Base-by-base conservation (phyloP, 2,888 invertebrate species). In the Tyria jacobaeae region DNA sequence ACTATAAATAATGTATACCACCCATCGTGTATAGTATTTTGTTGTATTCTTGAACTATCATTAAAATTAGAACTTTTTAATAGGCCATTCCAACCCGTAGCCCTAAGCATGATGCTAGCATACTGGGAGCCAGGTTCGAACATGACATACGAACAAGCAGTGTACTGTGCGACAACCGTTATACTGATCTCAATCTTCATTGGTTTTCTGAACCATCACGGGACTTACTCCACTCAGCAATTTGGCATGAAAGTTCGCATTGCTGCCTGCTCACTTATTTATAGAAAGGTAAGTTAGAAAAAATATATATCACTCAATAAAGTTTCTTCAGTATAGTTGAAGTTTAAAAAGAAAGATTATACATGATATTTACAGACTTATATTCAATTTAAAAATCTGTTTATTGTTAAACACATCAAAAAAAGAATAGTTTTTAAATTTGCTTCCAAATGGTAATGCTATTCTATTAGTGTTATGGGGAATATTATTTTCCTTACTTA, bases 211-310 rank as follows among this genome's bases (percentile, higher is more conserved):
- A 94, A 95, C 76, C 96, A 96, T 84, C 96, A 96, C 82, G 95
- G 95, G 56, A 92, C 96, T 37, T 95, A 95, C 82, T 94, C 95
- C 60, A 96, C 96, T 7, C 96, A 96, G 77, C 96, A 97, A 80
- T 95, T 97, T 51, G 98, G 98, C 34, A 97, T 97, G 96, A 95
- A 96, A 89, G 95, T 97, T 57, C 94, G 98, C 72, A 95, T 97
- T 1, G 97, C 98, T 0, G 96, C 96, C 57, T 97, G 97, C 82
- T 96, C 97, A 3, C 91, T 98, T 15, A 95, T 98, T 61, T 98
- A 97, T 83, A 95, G 97, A 92, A 98, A 98, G 96, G 97, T 97
- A 88, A 80, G 82, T 7, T 6, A 53, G 12, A 31, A 54, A 17
- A 10, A 44, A 44, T 21, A 21, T 21, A 21, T 41, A 21, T 10